A percentile compares a stretch with the other conserved stretches of the same genome.
Conservation (phyloP, 2,113 vertebrate genomes). For the Hippotragus niger region DNA sequence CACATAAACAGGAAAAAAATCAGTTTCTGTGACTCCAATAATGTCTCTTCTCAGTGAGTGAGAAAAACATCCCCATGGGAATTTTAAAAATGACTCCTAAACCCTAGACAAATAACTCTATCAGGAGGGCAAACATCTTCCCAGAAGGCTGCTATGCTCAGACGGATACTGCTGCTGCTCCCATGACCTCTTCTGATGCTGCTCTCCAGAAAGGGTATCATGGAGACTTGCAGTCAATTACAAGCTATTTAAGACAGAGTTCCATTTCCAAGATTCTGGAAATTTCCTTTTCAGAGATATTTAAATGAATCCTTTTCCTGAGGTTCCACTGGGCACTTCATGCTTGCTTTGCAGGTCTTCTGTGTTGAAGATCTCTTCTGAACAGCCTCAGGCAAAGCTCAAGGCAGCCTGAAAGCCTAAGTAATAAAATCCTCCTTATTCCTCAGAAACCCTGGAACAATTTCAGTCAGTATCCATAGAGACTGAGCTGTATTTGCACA, state of each 20-base stretch:
- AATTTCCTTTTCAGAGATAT: not conserved
- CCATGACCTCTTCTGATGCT: not conserved
- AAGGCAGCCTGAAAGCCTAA: not conserved
- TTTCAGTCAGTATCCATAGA: not conserved
- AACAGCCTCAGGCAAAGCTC: not conserved
- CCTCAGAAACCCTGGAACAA: not conserved
- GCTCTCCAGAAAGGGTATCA: not conserved
- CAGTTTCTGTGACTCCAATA: not conserved
- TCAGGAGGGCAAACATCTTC: not conserved
- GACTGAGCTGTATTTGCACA: not conserved
- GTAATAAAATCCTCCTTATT: not conserved
- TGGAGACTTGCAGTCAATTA: not conserved
- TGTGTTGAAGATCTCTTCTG: not conserved
- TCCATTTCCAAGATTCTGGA: not conserved
- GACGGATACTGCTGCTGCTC: not conserved
- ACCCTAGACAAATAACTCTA: not conserved
- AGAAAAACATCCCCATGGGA: not conserved
- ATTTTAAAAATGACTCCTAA: not conserved
- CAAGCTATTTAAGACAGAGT: not conserved
- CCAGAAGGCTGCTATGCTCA: fast-evolving
- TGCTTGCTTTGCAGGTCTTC: not conserved
- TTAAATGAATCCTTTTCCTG: not conserved
- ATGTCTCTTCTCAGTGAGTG: not conserved
- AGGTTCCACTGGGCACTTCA: not conserved
- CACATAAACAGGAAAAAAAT: not conserved